Base-by-base conservation (phyloP, 2,797 vertebrate species). In the Enteromius fasciolatus region DNA sequence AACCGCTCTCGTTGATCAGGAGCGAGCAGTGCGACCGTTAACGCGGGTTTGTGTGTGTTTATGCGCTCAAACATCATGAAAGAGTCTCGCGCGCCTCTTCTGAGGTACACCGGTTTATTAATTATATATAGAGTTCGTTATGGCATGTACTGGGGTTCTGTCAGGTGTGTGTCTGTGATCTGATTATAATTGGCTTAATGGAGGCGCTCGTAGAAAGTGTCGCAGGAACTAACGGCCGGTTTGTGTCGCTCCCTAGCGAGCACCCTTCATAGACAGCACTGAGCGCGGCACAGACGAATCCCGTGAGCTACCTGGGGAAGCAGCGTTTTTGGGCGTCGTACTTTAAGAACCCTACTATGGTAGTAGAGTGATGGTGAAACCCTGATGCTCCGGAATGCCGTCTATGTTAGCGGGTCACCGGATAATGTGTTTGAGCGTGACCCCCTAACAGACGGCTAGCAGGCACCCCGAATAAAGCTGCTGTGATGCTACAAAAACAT, bases 121-220 rank as follows among this genome's bases (percentile, higher is more conserved):
- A 2, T 63, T 23, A 3, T 9, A 10, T 57, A 5, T n/a, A 54
- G 18, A 33, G 10, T 5, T 46, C 12, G 20, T 1, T 1, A 0
- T 2, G 70, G 12, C 14, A 1, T 0, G 7, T 3, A 17, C 1
- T 0, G 25, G 1, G 1, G 7, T 6, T 44, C 2, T 61, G 28
- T 12, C 33, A 11, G 41, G 12, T 25, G 41, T 64, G 44, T 36
- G 20, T 50, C 20, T n/a, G 31, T 54, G 77, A 57, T 18, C 64
- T 25, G 48, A 89, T 89, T 39, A 63, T 85, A 93, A 93, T 94
- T 92, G 92, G 91, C 90, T 93, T 93, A 92, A 76, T 74, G 75
- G 85, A 87, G 23, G 52, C 23, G n/a, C 50, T 44, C 36, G 57
- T 4, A 57, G 18, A 52, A 54, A 46, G 75, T 72, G 78, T 72